Percentiles rank a stretch among this genome's conserved stretches.
phyloP scores from a whole-genome alignment of 2,888 invertebrate genomes.

The Melolontha melolontha region DNA sequence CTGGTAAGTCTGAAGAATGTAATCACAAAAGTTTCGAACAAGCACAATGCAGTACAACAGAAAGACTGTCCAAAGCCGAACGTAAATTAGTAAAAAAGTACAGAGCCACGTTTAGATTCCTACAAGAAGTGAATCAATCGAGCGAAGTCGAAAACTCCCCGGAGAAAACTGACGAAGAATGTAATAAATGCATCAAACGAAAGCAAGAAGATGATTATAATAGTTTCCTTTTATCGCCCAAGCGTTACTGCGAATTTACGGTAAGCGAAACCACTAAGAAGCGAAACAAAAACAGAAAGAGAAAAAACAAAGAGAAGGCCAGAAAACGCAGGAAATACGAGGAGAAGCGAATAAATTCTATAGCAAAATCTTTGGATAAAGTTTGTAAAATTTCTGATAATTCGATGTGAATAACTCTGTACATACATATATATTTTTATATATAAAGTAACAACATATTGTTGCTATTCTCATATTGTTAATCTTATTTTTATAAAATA shows the following conservation, averaged over 20 bases:
- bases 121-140: conserved; percentile 36
- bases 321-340: conserved; percentile 53
- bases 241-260: conserved; percentile 48
- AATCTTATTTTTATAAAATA: conserved; percentile 36
- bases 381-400: conserved; percentile 60
- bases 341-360: conserved; percentile 55
- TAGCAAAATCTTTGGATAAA: conserved; percentile 56
- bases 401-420: background rate
- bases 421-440: conserved; percentile 7
- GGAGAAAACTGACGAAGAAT: conserved; percentile 29
- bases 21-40: conserved; percentile 58
- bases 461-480: conserved; percentile 19
- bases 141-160: conserved; percentile 8
- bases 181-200: conserved; percentile 46
- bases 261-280: conserved; percentile 50
- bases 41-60: conserved; percentile 53
- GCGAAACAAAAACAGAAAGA: conserved; percentile 52
- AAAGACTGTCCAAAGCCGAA: conserved; percentile 60
- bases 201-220: conserved; percentile 39
- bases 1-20: conserved; percentile 49
- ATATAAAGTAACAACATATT: conserved; percentile 21
- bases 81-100: conserved; percentile 58
- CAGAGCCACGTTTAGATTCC: conserved; percentile 47
- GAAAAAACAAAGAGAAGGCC: conserved; percentile 48
- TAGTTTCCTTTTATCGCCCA: conserved; percentile 40